These are phyloP conservation scores for Brachyptera putata DNA, from an alignment of 2,888 invertebrate genomes.

Conservation along the genomic window DNA sequence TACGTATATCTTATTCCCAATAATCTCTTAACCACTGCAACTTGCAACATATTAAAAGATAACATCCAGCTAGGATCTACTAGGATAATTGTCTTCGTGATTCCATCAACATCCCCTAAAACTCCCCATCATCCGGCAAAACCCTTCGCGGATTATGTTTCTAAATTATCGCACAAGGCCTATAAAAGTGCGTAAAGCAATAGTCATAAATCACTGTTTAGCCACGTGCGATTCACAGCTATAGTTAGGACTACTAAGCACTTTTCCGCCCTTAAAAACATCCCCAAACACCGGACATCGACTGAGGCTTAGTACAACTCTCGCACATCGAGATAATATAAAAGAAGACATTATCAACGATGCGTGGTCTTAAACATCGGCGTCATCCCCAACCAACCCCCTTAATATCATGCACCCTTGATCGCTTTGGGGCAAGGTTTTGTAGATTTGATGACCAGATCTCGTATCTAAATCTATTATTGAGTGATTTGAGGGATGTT, in stretches of 20 bases:
- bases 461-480: slow-evolving; percentile 25
- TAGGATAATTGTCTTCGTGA: not conserved
- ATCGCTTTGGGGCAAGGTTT: not conserved
- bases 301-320: slow-evolving; percentile 8
- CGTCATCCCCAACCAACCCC: not conserved
- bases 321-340: slow-evolving; percentile 12
- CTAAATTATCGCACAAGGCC: slow-evolving; percentile 1
- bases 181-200: not conserved
- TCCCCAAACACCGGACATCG: slow-evolving; percentile 17
- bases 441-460: slow-evolving; percentile 15
- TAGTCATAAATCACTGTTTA: slow-evolving; percentile 17
- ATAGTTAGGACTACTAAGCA: not conserved
- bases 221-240: slow-evolving; percentile 22
- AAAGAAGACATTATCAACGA: slow-evolving; percentile 18
- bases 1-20: too few relatives aligned
- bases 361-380: not conserved
- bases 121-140: not conserved
- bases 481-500: slow-evolving; percentile 27
- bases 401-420: slow-evolving; percentile 16
- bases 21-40: too few relatives aligned
- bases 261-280: slow-evolving; percentile 15
- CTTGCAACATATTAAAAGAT: too few relatives aligned
- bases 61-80: not conserved
- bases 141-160: not conserved
- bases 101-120: not conserved